These are phyloP conservation scores for Urocolius indicus DNA, from an alignment of 2,113 vertebrate genomes.

Conservation along the genomic window DNA sequence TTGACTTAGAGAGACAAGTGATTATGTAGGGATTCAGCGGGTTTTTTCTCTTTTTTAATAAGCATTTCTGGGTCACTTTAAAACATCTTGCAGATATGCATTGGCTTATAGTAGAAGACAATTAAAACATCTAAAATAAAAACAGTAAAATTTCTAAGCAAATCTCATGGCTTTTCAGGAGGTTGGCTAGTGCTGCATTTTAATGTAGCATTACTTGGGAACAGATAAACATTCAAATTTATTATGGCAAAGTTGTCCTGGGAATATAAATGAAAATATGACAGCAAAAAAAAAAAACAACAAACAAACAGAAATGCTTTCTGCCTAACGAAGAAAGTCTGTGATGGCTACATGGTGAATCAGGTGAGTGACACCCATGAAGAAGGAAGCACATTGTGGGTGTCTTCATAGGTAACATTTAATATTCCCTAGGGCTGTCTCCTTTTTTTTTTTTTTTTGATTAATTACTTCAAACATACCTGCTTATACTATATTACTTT, in stretches of 20 bases:
- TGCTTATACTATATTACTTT: background rate
- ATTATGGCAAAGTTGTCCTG: background rate
- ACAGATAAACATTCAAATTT: background rate
- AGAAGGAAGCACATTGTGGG: background rate
- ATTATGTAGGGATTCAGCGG: background rate
- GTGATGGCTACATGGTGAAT: background rate
- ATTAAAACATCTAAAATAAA: background rate
- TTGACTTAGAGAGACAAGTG: background rate
- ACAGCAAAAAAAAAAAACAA: background rate
- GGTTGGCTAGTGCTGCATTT: background rate
- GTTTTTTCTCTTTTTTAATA: background rate
- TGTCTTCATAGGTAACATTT: background rate
- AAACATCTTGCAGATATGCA: background rate
- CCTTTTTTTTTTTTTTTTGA: background rate
- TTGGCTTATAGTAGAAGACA: background rate
- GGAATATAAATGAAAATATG: background rate
- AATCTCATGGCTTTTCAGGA: background rate
- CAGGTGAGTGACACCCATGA: background rate
- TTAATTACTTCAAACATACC: background rate
- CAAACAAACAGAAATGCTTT: background rate
- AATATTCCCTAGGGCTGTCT: background rate
- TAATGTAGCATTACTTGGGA: background rate
- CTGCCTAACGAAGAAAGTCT: background rate
- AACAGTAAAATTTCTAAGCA: background rate
- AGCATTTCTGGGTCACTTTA: background rate